Base-by-base conservation (phyloP, 2,888 invertebrate species). In the Phaedon cochleariae region DNA sequence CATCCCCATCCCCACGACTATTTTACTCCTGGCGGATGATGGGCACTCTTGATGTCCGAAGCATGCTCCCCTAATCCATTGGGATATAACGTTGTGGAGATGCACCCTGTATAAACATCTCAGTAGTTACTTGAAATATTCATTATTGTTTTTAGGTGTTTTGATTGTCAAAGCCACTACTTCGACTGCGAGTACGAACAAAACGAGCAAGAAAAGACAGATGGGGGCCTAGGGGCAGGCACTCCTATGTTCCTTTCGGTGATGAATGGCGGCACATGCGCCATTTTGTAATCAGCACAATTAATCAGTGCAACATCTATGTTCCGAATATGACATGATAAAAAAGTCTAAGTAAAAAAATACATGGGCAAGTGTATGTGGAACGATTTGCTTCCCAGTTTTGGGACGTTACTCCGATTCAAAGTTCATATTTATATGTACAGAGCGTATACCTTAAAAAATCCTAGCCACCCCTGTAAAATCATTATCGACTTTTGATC, bases 141-240 rank as follows among this genome's bases (percentile, higher is more conserved):
- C n/a, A n/a, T n/a, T n/a, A n/a, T n/a, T n/a, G n/a, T n/a, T 57
- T 65, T 10, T 31, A 69, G 74, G 67, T 91, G 91, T 80, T 86
- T 90, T 76, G 91, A 91, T 75, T 91, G 91, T 75, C 91, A 91
- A 85, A 89, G 90, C 76, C 88, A 88, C 76, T 91, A 91, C 76
- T 90, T 91, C 76, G 90, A 91, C 78, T 91, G 90, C 70, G 91
- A 91, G 73, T 90, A 87, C 78, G 91, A 90, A 61, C 84, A 89
- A 82, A 90, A 90, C 79, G 90, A 91, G 75, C 88, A 90, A 70
- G 89, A 89, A 75, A 90, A 91, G 79, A 89, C 90, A 17, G 91
- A 91, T 77, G 91, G 91, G 0, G 91, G 91, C 0, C 81, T 91
- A 57, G 90, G 90, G 6, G 91, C 91, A 49, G 90, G 90, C n/a